These are phyloP conservation scores for Amaurobius ferox DNA, from an alignment of 2,888 invertebrate genomes.

Conservation along the genomic window DNA sequence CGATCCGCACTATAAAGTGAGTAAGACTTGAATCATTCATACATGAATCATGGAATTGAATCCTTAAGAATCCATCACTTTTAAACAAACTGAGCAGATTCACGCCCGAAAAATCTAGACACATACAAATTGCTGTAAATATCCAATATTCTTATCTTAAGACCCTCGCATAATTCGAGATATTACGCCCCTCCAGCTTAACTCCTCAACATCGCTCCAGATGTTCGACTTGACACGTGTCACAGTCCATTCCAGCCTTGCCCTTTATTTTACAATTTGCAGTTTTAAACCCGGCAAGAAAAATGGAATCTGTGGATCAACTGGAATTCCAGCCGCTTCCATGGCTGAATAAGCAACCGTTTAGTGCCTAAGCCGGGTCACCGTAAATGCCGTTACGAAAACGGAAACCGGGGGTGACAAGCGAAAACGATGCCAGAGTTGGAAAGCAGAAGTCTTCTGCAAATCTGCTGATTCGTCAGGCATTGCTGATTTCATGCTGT, in stretches of 20 bases:
- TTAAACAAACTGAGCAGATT: too few relatives aligned
- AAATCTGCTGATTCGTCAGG: constrained; percentile 45
- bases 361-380: background rate
- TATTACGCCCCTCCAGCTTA: background rate
- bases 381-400: constrained; percentile 22
- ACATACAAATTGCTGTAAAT: too few relatives aligned
- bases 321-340: background rate
- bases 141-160: background rate
- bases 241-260: constrained; percentile 52
- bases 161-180: background rate
- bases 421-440: constrained; percentile 37
- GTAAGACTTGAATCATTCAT: too few relatives aligned
- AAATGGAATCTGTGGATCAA: background rate
- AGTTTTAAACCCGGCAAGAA: background rate
- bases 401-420: constrained; percentile 26
- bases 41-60: too few relatives aligned
- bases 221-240: constrained; percentile 34
- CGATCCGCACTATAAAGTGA: too few relatives aligned
- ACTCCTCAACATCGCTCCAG: constrained; percentile 29
- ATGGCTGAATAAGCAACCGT: background rate
- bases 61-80: too few relatives aligned
- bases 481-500: constrained; percentile 53
- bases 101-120: too few relatives aligned
- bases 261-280: constrained; percentile 32
- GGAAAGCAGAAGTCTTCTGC: constrained; percentile 13